Conservation (phyloP, 53 echinoderm and acorn worm species). For the Temnopleurus reevesii region DNA sequence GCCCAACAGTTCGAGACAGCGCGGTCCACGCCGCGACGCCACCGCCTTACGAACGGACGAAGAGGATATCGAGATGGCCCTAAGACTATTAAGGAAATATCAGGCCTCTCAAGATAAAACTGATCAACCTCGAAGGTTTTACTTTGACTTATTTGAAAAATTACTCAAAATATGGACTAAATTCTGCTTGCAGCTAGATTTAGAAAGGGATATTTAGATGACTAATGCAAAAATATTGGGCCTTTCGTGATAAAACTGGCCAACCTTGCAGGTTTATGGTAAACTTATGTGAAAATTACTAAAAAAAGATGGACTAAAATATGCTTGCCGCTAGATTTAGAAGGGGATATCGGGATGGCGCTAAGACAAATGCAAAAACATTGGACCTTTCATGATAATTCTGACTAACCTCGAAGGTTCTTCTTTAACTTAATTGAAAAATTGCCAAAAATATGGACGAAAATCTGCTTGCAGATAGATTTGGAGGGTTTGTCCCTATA, state of each 20-base stretch:
- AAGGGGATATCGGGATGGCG: no score
- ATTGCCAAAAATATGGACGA: no score
- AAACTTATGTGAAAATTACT: neutral
- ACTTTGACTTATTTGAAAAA: neutral
- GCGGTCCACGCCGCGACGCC: neutral
- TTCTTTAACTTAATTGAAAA: no score
- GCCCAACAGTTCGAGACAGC: neutral
- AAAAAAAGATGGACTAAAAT: neutral
- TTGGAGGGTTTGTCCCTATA: no score
- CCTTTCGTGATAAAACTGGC: neutral
- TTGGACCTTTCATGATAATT: no score
- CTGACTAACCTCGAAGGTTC: no score
- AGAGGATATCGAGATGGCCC: slow-evolving; percentile 2
- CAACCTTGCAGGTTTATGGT: neutral
- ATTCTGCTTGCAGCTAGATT: neutral
- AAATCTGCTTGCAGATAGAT: no score
- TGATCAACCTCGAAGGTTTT: neutral
- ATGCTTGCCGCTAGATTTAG: neutral
- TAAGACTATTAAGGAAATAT: neutral
- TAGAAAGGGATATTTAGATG: neutral
- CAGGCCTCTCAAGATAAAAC: neutral
- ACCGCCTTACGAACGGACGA: neutral
- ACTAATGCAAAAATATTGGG: no score
- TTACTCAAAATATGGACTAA: neutral
- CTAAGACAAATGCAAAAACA: no score